These are phyloP conservation scores for Ectropis grisescens DNA, from an alignment of 1,140 invertebrate species.

Conservation along the genomic window DNA sequence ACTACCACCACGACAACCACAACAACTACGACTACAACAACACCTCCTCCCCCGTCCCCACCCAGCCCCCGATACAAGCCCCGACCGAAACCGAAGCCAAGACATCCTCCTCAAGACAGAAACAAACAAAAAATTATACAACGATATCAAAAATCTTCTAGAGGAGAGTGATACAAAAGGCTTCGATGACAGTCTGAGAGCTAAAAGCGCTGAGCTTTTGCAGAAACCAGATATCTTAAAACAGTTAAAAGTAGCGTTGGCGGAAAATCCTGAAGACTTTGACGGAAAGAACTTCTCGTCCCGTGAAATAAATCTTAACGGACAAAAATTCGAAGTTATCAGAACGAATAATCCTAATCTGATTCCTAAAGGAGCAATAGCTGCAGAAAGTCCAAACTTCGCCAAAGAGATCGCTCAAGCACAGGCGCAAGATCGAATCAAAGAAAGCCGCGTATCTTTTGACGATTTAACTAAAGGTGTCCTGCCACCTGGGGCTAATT, in stretches of 20 bases:
- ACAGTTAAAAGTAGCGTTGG: slow-evolving; percentile 78
- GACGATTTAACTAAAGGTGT: slow-evolving; percentile 84
- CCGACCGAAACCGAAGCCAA: slow-evolving; percentile 51
- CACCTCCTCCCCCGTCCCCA: slow-evolving; percentile 21
- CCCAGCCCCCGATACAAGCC: slow-evolving; percentile 53
- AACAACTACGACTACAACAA: slow-evolving; percentile 59
- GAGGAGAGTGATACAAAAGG: slow-evolving; percentile 64
- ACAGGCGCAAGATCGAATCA: slow-evolving; percentile 21
- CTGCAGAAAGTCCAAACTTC: slow-evolving; percentile 51
- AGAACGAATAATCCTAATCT: slow-evolving; percentile 75
- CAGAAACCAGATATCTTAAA: slow-evolving; percentile 74
- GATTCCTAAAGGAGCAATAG: slow-evolving; percentile 68
- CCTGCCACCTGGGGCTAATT: slow-evolving; percentile 81
- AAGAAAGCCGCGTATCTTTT: slow-evolving; percentile 65
- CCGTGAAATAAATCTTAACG: slow-evolving; percentile 80
- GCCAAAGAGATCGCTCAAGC: slow-evolving; percentile 43
- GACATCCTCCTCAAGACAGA: slow-evolving; percentile 55
- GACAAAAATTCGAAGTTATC: slow-evolving; percentile 81
- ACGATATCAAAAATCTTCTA: slow-evolving; percentile 63
- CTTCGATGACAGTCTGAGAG: slow-evolving; percentile 51
- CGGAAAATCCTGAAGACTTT: slow-evolving; percentile 75
- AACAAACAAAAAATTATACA: slow-evolving; percentile 68
- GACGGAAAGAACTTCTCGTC: slow-evolving; percentile 78
- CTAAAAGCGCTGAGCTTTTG: slow-evolving; percentile 50
- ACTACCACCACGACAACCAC: slow-evolving; percentile 56